phyloP scores from a whole-genome alignment of 1,140 invertebrate genomes.

The Berghia stephanieae region DNA sequence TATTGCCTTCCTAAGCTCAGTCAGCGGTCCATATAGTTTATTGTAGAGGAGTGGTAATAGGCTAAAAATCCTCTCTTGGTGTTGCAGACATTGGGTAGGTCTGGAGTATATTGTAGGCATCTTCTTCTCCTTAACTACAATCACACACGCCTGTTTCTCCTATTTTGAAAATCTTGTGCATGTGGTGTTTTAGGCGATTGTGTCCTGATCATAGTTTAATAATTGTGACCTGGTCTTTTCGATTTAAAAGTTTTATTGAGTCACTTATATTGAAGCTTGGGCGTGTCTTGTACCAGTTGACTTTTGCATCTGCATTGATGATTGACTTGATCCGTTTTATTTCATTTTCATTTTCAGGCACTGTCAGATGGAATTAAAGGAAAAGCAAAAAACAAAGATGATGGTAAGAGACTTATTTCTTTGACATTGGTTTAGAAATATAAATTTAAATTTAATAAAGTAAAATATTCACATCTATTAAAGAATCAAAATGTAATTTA shows the following conservation, averaged over 20 bases:
- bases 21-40: too few relatives aligned
- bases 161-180: too few relatives aligned
- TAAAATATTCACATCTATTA: neutral
- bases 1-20: too few relatives aligned
- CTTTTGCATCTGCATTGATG: neutral
- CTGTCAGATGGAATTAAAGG: conserved; percentile 88
- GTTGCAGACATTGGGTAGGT: too few relatives aligned
- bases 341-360: conserved; percentile 78
- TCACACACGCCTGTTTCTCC: too few relatives aligned
- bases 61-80: too few relatives aligned
- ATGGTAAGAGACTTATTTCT: conserved; percentile 69
- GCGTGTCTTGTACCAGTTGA: neutral
- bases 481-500: neutral
- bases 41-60: too few relatives aligned
- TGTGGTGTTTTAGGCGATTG: too few relatives aligned
- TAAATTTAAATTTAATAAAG: neutral
- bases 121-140: too few relatives aligned
- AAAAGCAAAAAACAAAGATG: conserved; percentile 87
- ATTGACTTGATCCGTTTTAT: neutral
- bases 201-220: too few relatives aligned
- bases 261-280: neutral
- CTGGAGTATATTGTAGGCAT: too few relatives aligned
- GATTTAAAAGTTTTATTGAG: neutral
- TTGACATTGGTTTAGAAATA: neutral
- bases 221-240: too few relatives aligned